Evolutionary conservation across 2,888 invertebrate species (phyloP).

Genomic region (Xanthia togata): DNA sequence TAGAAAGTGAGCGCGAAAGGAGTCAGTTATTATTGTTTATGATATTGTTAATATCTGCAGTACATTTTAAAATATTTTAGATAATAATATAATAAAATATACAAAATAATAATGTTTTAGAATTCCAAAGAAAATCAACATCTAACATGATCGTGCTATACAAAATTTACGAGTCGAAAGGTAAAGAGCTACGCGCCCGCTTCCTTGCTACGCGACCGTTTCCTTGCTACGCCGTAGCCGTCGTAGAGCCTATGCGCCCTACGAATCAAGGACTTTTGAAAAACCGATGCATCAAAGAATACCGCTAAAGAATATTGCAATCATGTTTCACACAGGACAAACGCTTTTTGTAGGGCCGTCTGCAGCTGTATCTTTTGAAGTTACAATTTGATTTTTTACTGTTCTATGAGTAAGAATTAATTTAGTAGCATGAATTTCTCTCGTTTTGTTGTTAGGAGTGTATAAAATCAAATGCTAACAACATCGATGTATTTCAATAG

Average conservation of each 20-base stretch:
- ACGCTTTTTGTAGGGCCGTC: constrained; percentile 6
- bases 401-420: background rate
- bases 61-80: no score
- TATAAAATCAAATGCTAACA: constrained; percentile 1
- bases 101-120: background rate
- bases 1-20: constrained; percentile 79
- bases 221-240: constrained; percentile 61
- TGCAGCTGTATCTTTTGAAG: constrained; percentile 8
- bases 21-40: constrained; percentile 17
- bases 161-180: constrained; percentile 31
- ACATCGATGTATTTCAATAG: constrained; percentile 2
- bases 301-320: constrained; percentile 34
- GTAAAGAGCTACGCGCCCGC: constrained; percentile 29
- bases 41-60: background rate
- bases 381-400: constrained; percentile 5
- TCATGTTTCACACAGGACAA: constrained; percentile 6
- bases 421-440: background rate
- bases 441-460: background rate
- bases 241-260: constrained; percentile 50
- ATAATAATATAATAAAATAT: background rate
- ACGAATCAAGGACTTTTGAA: constrained; percentile 41
- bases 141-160: background rate
- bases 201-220: constrained; percentile 48
- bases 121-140: constrained; percentile 10
- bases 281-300: constrained; percentile 30